Evolutionary conservation across 2,797 vertebrate species (phyloP).

Genomic region (Sebastes cheni): DNA sequence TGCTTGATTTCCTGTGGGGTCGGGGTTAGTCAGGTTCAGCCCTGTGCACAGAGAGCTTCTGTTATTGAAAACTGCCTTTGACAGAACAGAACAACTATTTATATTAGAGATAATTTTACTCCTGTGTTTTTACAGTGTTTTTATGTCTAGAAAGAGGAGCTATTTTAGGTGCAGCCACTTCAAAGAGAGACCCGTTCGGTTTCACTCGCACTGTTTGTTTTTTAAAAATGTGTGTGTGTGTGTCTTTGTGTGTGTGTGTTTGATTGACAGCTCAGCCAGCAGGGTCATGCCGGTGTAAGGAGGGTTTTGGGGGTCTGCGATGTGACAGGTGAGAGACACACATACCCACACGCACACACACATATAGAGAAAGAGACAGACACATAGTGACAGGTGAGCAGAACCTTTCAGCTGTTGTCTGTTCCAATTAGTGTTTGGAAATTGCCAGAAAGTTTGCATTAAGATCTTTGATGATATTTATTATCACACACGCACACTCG

Average conservation of each 20-base stretch:
- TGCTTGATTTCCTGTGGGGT: conserved; percentile 33
- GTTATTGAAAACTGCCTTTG: conserved; percentile 34
- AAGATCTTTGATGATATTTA: conserved; percentile 22
- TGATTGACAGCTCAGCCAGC: conserved; percentile 85
- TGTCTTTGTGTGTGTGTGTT: conserved; percentile 37
- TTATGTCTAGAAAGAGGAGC: conserved; percentile 30
- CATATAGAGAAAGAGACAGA: conserved; percentile 33
- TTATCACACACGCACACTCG: conserved; percentile 2
- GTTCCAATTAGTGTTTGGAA: conserved; percentile 67
- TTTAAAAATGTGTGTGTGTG: conserved; percentile 3
- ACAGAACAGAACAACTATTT: conserved; percentile 47
- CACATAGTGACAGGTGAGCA: conserved; percentile 71
- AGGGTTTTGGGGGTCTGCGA: conserved; percentile 88
- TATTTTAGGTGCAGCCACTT: conserved; percentile 51
- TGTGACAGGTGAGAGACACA: conserved; percentile 83
- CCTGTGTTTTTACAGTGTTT: conserved; percentile 30
- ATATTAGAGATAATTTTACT: conserved; percentile 57
- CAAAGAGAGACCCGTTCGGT: conserved; percentile 12
- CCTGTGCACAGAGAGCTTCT: background rate
- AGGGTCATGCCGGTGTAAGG: conserved; percentile 93
- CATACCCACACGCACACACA: conserved; percentile 19
- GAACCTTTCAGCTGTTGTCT: conserved; percentile 74
- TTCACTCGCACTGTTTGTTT: conserved; percentile 4
- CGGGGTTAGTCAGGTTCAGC: conserved; percentile 17
- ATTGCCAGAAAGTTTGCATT: conserved; percentile 59